Percentiles rank a stretch among this genome's conserved stretches.
Evolutionary conservation across 2,113 vertebrate species (phyloP).

Genomic region (Erythrocercus mccallii): DNA sequence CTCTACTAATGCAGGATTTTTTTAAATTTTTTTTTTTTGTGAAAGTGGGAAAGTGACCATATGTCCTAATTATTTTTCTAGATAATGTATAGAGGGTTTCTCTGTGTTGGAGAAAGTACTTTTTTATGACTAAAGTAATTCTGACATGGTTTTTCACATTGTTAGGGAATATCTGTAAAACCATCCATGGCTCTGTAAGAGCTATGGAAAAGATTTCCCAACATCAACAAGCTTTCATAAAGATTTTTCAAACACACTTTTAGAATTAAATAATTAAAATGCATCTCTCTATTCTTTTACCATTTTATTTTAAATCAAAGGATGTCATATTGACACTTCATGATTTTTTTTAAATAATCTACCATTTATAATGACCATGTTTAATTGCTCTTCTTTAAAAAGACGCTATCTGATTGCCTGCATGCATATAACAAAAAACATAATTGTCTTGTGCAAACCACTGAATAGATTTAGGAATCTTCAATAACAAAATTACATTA

Average conservation of each 20-base stretch:
- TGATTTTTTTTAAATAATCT: conserved; percentile 67
- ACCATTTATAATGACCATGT: conserved; percentile 69
- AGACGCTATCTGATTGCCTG: conserved; percentile 68
- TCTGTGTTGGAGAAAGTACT: neutral
- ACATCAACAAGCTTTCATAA: neutral
- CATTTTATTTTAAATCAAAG: conserved; percentile 61
- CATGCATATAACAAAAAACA: conserved; percentile 68
- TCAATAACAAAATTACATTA: conserved; percentile 82
- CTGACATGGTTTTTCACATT: neutral
- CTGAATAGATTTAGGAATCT: conserved; percentile 77
- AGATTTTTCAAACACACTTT: conserved; percentile 8
- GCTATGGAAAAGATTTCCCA: neutral
- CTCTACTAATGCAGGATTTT: neutral
- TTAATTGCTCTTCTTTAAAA: conserved; percentile 74
- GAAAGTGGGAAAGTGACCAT: neutral
- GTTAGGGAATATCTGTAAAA: neutral
- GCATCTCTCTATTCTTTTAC: conserved; percentile 31
- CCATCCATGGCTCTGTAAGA: neutral
- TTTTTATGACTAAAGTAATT: no score
- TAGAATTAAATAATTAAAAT: conserved; percentile 50
- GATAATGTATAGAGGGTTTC: neutral
- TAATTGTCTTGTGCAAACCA: conserved; percentile 78
- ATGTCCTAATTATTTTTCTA: neutral
- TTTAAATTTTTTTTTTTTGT: neutral
- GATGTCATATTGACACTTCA: conserved; percentile 60